phyloP scores from a whole-genome alignment of 2,113 vertebrate genomes.

The Fregetta grallaria region DNA sequence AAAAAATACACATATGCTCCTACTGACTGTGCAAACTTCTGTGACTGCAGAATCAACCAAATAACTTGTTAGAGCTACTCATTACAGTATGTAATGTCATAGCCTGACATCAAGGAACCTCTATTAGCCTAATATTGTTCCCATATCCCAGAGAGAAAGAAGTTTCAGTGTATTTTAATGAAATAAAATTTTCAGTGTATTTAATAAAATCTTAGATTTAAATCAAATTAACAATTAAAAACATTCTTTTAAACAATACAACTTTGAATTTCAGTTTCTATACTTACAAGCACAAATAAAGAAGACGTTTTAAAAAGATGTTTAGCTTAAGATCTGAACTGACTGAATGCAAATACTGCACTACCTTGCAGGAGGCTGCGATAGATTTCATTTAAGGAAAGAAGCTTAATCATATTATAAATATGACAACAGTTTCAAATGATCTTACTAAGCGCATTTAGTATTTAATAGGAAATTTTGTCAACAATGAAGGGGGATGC shows the following conservation, averaged over 20 bases:
- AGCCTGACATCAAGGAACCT: not conserved
- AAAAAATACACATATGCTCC: not conserved
- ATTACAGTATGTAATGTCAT: not conserved
- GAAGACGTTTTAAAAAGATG: not conserved
- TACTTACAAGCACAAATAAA: not conserved
- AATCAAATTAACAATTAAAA: not conserved
- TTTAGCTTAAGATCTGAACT: not conserved
- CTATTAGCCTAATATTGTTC: not conserved
- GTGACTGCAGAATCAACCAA: not conserved
- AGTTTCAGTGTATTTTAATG: not conserved
- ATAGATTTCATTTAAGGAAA: not conserved
- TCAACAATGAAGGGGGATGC: slow-evolving; percentile 31
- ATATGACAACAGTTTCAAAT: not conserved
- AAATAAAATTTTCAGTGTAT: too few species aligned
- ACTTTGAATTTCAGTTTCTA: not conserved
- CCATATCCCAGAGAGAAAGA: not conserved
- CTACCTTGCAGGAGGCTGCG: not conserved
- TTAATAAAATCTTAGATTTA: not conserved
- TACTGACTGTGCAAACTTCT: not conserved
- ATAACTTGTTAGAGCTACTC: not conserved
- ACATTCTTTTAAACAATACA: not conserved
- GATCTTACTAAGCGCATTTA: not conserved
- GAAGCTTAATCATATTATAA: slow-evolving; percentile 12
- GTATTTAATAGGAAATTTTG: slow-evolving; percentile 11
- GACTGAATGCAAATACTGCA: not conserved